Base-by-base conservation (phyloP, 92 coral and sea anemone species). In the Parazoanthus darwini region DNA sequence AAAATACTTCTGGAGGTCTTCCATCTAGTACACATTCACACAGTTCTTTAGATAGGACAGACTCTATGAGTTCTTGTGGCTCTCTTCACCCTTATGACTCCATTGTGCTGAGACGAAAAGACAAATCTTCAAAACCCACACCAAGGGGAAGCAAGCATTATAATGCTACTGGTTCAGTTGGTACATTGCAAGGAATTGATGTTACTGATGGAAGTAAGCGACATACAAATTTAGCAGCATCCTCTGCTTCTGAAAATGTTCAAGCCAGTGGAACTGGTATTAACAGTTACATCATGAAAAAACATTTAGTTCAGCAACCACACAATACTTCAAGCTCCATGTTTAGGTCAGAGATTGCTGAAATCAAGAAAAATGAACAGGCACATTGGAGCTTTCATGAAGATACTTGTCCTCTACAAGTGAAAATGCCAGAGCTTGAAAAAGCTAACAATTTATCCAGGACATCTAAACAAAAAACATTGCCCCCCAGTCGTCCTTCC, bases 31-130 rank as follows among this genome's bases (percentile, higher is more conserved):
- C 70, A 16, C 22, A 36, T 80, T 43, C 79, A 48, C 54, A 86
- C 58, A 85, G 82, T 36, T 89, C 93, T 44, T 29, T 80, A 68
- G 72, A 50, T 68, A 89, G 92, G 72, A 83, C 80, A 70, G 86
- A 86, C 38, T 88, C 93, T 8, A 75, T 82, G 23, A 85, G 83
- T 89, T 89, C 90, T 18, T 72, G 89, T 63, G 46, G 87, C 43
- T 84, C 87, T 23, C 79, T 88, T 75, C 98, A 95, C 82, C 98
- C 98, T 25, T 95, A 91, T 87, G 98, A 91, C 56, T 88, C 94
- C 2, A 95, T 95, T 80, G 87, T 90, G 26, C 80, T 95, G 46
- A 84, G 75, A 72, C 63, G 79, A 38, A 95, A 85, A 80, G 86
- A 59, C 0, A 91, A 92, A 56, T 66, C 75, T 68, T 67, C 90